Conservation (phyloP, 2,888 invertebrate species). For the Lithophane semibrunnea region DNA sequence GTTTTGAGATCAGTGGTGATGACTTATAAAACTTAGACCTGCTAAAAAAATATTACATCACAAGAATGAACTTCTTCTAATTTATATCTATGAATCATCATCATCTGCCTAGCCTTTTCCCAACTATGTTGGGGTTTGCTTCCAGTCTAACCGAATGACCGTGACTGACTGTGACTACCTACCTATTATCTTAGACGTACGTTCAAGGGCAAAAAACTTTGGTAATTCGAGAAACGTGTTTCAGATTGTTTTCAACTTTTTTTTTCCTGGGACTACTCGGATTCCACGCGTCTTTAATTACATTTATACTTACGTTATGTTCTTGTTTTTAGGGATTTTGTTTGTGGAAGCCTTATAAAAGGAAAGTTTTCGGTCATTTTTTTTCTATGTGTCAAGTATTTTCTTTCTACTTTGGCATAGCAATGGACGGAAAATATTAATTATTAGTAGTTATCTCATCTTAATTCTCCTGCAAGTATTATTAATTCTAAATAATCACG, state of each 20-base stretch:
- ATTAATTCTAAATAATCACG: neutral
- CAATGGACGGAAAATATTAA: neutral
- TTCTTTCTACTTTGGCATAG: neutral
- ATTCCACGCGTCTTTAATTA: constrained; percentile 39
- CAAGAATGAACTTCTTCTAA: neutral
- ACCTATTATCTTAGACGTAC: neutral
- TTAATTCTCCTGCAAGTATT: neutral
- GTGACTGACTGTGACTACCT: neutral
- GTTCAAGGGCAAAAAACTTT: constrained; percentile 8
- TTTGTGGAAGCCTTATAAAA: constrained; percentile 16
- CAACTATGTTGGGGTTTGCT: too few species aligned
- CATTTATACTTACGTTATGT: constrained; percentile 23
- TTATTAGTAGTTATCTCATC: neutral
- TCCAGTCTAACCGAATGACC: too few species aligned
- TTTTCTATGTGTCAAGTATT: neutral
- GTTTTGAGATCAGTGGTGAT: too few species aligned
- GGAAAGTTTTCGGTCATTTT: constrained; percentile 13
- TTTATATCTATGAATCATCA: neutral
- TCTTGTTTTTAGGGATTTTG: constrained; percentile 21
- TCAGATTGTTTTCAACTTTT: constrained; percentile 28
- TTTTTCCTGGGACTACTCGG: constrained; percentile 23
- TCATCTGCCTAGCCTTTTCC: too few species aligned
- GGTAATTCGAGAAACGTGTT: constrained; percentile 41
- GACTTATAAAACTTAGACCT: neutral
- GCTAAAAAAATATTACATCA: neutral